Base-by-base conservation (phyloP, 1,140 invertebrate species). In the Penaeus indicus region DNA sequence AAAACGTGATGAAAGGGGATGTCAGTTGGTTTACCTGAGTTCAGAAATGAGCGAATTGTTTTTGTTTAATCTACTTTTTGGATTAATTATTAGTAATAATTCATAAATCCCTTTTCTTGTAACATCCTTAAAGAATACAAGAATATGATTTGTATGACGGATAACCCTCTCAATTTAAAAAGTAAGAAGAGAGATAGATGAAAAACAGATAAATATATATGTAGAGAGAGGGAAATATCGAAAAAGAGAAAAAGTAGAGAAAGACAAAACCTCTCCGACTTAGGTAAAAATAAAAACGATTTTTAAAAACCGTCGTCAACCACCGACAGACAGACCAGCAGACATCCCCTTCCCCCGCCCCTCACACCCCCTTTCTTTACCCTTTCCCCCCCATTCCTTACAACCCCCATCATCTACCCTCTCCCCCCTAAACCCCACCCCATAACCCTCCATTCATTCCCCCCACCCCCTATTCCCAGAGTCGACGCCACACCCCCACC, bases 291-390 rank as follows among this genome's bases (percentile, higher is more conserved):
- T 1, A 38, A 13, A 27, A 8, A 38, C 27, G 38, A n/a, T 19
- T 38, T 7, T 38, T 27, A 25, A 78, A n/a, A 78, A 7, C n/a
- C n/a, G 22, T 8, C 38, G 38, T 8, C 4, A 42, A 2, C 32
- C 75, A 78, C 75, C n/a, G 7, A 78, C 75, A 78, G n/a, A 78
- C 75, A 78, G 7, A 78, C 75, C 5, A n/a, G 47, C 75, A 78
- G 7, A 78, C 75, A 78, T 0, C 38, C 4, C 4, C 7, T 42
- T 38, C 38, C 38, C 3, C 38, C 38, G 4, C 38, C 38, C 38
- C 38, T 8, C 7, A 8, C 38, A 7, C 38, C 38, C 38, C 38
- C 0, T 8, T 4, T 42, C 38, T 5, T 38, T 5, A 38, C 38
- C 38, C 61, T 32, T 0, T 32, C 32, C 22, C 60, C 61, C 25